Percentiles rank a stretch among this genome's conserved stretches.
Conservation (phyloP, 2,797 vertebrate species). For the Enteromius viviparus region DNA sequence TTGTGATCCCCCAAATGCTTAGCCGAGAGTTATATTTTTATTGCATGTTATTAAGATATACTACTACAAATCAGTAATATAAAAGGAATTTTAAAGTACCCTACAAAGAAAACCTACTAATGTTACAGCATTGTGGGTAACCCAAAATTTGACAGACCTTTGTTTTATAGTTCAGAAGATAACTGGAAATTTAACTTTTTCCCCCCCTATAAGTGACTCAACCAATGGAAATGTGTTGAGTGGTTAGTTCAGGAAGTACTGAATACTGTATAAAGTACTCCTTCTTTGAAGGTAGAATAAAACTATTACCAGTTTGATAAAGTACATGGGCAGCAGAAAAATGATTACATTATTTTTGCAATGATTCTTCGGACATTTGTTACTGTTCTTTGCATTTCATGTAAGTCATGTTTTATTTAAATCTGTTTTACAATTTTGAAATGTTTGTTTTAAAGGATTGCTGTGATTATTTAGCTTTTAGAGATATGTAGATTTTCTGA, state of each 20-base stretch:
- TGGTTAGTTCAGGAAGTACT: not conserved
- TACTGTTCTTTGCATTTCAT: not conserved
- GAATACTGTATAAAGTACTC: too few species aligned
- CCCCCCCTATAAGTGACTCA: not conserved
- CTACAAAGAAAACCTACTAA: not conserved
- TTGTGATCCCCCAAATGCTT: too few species aligned
- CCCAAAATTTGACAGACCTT: not conserved
- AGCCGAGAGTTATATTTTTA: too few species aligned
- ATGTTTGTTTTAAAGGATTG: not conserved
- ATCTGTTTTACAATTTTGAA: not conserved
- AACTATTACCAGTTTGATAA: not conserved
- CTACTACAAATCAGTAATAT: too few species aligned
- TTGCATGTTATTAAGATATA: too few species aligned
- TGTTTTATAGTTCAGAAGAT: not conserved
- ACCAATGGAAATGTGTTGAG: constrained; percentile 6
- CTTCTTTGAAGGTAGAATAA: not conserved
- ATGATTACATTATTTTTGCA: not conserved
- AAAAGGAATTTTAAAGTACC: too few species aligned
- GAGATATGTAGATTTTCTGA: not conserved
- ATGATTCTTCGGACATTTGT: constrained; percentile 12
- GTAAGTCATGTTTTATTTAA: constrained; percentile 17
- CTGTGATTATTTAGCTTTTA: not conserved
- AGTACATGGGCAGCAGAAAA: not conserved
- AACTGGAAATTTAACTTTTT: not conserved
- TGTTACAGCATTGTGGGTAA: not conserved